Evolutionary conservation across 2,888 invertebrate genomes (phyloP), one percentile per base, ranked within the genome.

Genomic region (Panzeria rudis): DNA sequence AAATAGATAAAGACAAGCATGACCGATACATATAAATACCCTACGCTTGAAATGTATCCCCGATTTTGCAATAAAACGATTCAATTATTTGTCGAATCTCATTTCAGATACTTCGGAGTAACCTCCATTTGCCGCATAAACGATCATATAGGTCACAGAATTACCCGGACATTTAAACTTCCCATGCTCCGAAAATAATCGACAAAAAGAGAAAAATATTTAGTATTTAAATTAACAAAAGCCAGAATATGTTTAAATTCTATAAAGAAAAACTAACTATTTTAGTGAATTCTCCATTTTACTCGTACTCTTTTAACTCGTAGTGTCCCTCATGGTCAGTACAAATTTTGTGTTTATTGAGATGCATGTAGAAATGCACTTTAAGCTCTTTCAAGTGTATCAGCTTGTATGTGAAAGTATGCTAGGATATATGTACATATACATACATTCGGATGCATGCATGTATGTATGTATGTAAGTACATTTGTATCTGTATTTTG

Each of bases 311-410:
- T 15, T 44, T 44, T 44, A 6, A 32, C 15, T 47, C 9, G 0
- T 0, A 72, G 44, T 72, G 59, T 25, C 3, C 0, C 5, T 52
- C 35, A 9, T 52, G 62, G 52, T 15, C 52, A 75, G 41, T 52
- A 52, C 11, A 64, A 29, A 20, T 62, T 75, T 75, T 44, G 23
- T 62, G 56, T 77, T 15, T 47, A 44, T 47, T 35, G 35, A 59
- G 38, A 25, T 54, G 54, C 9, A 23, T 54, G 15, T 23, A 20
- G 23, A 32, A 23, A 44, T 41, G 62, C 25, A 62, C 17, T 32
- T 59, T 29, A 35, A 35, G 35, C 20, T 44, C 29, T 64, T 54
- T 64, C 41, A 61, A 61, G 50, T 50, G 56, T 15, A 13, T 66
- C 47, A 7, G 54, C 9, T 15, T 59, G 32, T 35, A 35, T n/a